These are phyloP conservation scores for Drosophila anomelani DNA, from an alignment of 2,888 invertebrate genomes.

Conservation along the genomic window DNA sequence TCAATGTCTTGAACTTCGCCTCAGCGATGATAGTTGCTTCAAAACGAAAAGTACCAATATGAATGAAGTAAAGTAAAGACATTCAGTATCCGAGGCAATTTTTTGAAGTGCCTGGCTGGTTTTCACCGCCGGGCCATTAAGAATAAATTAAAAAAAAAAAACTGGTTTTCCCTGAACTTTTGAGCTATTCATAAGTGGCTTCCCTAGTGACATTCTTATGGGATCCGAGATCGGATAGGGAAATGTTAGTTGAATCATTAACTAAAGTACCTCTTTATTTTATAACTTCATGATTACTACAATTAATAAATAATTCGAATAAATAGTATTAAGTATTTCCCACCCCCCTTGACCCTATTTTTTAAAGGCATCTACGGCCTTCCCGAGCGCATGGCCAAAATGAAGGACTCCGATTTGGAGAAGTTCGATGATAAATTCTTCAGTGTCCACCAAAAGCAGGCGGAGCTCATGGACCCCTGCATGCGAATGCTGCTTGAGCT, in stretches of 20 bases:
- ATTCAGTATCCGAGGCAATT: conserved; percentile 31
- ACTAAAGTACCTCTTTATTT: too few species aligned
- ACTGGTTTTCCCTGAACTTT: background rate
- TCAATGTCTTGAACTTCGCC: conserved; percentile 8
- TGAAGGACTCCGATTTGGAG: conserved; percentile 89
- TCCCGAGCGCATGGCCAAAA: conserved; percentile 92
- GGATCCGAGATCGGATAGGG: background rate
- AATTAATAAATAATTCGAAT: too few species aligned
- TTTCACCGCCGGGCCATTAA: conserved; percentile 5
- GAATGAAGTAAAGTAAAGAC: background rate
- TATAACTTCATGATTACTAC: too few species aligned
- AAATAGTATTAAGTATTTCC: background rate
- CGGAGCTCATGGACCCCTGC: conserved; percentile 96
- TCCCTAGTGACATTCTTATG: too few species aligned
- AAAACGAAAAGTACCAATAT: too few species aligned
- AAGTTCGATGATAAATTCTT: conserved; percentile 95
- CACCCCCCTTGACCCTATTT: background rate
- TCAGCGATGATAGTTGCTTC: conserved; percentile 7
- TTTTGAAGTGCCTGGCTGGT: conserved; percentile 18
- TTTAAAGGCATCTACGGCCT: conserved; percentile 89
- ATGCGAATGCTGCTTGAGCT: conserved; percentile 94
- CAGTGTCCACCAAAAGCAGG: conserved; percentile 96
- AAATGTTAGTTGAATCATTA: too few species aligned
- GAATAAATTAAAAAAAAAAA: conserved; percentile 13
- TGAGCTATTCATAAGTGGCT: background rate